A percentile compares a stretch with the other conserved stretches of the same genome.
Conservation (phyloP, 2,797 vertebrate genomes). For the Miichthys miiuy region DNA sequence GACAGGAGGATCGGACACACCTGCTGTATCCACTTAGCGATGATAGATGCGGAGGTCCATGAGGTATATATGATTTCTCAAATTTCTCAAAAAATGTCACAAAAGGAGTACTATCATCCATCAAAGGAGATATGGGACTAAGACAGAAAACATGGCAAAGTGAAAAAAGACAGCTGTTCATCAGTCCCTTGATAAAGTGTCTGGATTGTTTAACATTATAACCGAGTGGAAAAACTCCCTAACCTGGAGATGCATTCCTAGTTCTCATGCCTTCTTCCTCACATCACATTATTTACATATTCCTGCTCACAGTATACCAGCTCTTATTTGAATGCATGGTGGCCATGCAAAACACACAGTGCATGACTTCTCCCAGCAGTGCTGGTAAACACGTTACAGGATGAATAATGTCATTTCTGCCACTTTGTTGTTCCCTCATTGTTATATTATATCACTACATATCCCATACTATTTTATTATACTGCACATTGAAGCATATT, state of each 20-base stretch:
- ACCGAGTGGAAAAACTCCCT: background rate
- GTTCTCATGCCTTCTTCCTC: background rate
- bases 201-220: conserved; percentile 12
- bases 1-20: background rate
- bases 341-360: conserved; percentile 6
- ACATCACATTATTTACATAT: conserved; percentile 17
- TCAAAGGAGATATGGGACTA: background rate
- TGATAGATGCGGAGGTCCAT: background rate
- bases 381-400: conserved; percentile 5
- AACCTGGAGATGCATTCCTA: background rate
- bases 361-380: conserved; percentile 31
- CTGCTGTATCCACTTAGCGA: background rate
- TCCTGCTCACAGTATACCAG: background rate
- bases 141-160: background rate
- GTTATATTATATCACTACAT: too few relatives aligned
- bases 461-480: too few relatives aligned
- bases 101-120: background rate
- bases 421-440: too few relatives aligned
- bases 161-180: background rate
- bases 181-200: background rate
- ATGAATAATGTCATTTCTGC: conserved; percentile 14
- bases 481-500: too few relatives aligned
- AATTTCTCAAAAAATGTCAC: background rate
- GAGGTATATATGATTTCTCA: too few relatives aligned
- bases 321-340: conserved; percentile 11